A percentile compares a stretch with the other conserved stretches of the same genome.
phyloP scores from a whole-genome alignment of 2,113 vertebrate species.

The Spizaetus ornatus region DNA sequence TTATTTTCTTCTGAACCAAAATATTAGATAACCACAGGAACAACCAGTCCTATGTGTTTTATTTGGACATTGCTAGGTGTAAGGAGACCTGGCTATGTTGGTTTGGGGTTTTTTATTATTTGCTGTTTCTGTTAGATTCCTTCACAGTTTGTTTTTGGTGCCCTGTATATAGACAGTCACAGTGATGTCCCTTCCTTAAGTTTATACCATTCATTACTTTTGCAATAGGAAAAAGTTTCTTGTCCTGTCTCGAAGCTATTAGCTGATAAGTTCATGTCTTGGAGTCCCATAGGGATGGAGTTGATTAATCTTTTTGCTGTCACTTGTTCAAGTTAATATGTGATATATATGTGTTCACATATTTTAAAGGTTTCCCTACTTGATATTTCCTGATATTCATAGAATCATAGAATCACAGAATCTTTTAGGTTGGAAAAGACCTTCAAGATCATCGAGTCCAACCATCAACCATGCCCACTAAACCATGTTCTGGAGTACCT shows the following conservation, averaged over 20 bases:
- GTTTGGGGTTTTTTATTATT: background rate
- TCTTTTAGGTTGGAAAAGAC: too few species aligned
- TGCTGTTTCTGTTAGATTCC: background rate
- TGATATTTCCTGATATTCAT: background rate
- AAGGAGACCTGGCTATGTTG: background rate
- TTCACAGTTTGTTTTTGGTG: background rate
- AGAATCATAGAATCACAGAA: too few species aligned
- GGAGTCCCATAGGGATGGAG: background rate
- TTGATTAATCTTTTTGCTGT: background rate
- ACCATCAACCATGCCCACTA: too few species aligned
- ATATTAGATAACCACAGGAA: background rate
- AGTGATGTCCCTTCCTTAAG: background rate
- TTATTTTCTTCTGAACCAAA: background rate
- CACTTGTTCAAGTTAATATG: background rate
- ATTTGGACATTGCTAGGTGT: background rate
- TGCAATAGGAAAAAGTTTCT: background rate
- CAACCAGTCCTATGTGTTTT: background rate
- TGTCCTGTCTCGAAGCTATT: background rate
- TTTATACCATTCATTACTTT: background rate
- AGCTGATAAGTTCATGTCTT: background rate
- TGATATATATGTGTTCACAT: background rate
- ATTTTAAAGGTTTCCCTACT: background rate
- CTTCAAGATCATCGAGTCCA: too few species aligned
- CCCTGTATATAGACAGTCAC: background rate
- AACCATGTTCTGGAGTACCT: too few species aligned